phyloP scores from a whole-genome alignment of 1,140 invertebrate genomes.

The Drosophila mauritiana region DNA sequence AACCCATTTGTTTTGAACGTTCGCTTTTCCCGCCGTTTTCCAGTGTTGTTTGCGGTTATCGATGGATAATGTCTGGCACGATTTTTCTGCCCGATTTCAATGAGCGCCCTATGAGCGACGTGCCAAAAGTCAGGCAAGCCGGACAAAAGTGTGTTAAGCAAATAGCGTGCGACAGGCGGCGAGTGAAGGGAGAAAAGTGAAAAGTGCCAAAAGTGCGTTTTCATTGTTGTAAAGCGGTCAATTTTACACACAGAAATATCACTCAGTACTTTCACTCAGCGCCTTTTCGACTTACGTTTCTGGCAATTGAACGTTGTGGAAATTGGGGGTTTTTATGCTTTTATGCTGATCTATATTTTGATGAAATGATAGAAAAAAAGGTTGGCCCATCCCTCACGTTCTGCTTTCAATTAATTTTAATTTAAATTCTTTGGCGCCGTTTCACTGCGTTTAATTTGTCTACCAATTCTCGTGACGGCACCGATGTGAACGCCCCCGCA shows the following conservation, averaged over 20 bases:
- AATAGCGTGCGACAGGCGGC: constrained; percentile 14
- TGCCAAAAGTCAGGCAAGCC: constrained; percentile 75
- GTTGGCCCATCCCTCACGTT: not conserved
- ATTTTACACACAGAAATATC: constrained; percentile 12
- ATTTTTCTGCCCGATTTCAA: constrained; percentile 23
- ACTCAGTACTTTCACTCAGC: constrained; percentile 3
- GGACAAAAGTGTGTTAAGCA: constrained; percentile 29
- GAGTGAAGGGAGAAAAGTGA: not conserved
- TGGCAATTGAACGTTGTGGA: no score
- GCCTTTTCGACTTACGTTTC: constrained; percentile 14
- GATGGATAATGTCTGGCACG: constrained; percentile 28
- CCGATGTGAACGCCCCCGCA: constrained; percentile 17
- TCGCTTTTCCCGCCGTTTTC: constrained; percentile 4
- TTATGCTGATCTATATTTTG: not conserved
- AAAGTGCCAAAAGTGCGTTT: not conserved
- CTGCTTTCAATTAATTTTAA: constrained; percentile 14
- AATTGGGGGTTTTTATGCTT: not conserved
- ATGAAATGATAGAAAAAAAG: no score
- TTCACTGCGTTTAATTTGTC: constrained; percentile 1
- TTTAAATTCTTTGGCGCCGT: constrained; percentile 45
- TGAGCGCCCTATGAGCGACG: constrained; percentile 40
- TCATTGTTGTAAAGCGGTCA: constrained; percentile 1
- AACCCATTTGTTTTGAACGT: constrained; percentile 43
- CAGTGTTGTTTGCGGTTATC: constrained; percentile 18
- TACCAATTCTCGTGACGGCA: constrained; percentile 50